These are phyloP conservation scores for Channa maculata DNA, from an alignment of 2,113 vertebrate species.

Conservation along the genomic window DNA sequence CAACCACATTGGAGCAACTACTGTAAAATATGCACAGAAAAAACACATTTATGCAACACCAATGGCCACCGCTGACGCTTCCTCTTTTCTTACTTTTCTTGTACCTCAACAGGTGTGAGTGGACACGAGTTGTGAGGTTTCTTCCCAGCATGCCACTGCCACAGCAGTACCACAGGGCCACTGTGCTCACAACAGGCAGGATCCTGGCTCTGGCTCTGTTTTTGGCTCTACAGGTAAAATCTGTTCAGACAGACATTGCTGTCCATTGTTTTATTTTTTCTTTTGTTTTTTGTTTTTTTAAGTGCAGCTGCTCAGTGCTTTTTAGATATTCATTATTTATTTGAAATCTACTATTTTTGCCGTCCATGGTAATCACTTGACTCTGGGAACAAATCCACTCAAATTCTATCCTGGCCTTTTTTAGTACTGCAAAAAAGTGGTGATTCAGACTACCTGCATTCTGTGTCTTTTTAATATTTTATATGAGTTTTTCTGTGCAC, in stretches of 20 bases:
- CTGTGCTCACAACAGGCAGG: constrained; percentile 51
- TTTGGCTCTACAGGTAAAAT: constrained; percentile 74
- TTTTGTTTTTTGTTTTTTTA: neutral
- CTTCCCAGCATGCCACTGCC: constrained; percentile 64
- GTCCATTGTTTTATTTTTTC: neutral
- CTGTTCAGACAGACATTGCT: neutral
- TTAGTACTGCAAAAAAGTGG: constrained; percentile 1
- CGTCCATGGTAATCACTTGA: constrained; percentile 38
- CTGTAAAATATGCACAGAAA: neutral
- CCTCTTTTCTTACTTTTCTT: constrained; percentile 6
- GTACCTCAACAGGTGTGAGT: constrained; percentile 53
- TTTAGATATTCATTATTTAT: constrained; percentile 44
- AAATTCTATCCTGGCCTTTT: constrained; percentile 17
- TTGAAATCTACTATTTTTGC: constrained; percentile 48
- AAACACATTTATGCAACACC: neutral
- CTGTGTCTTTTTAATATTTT: neutral
- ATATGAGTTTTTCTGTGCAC: neutral
- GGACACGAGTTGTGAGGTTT: constrained; percentile 34
- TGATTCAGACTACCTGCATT: constrained; percentile 4
- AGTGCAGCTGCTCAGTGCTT: constrained; percentile 18
- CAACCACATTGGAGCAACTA: neutral
- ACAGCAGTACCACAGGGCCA: constrained; percentile 54
- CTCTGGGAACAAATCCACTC: constrained; percentile 34
- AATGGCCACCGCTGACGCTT: neutral
- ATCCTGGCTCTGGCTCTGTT: constrained; percentile 70